Base-by-base conservation (phyloP, 2,797 vertebrate species). In the Takifugu ocellatus region DNA sequence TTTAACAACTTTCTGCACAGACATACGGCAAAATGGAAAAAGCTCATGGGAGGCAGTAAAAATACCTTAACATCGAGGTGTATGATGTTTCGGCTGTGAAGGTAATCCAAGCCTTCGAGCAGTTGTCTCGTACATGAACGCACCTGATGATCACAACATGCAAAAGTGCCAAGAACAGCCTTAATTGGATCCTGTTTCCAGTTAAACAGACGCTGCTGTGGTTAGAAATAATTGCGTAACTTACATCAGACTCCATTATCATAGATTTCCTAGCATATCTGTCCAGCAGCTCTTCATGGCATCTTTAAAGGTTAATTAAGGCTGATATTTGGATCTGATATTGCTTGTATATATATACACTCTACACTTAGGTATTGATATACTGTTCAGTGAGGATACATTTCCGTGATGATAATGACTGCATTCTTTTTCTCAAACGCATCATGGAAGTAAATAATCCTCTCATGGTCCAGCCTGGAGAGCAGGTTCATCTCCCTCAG, bases 361-460 rank as follows among this genome's bases (percentile, higher is more conserved):
- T 29, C 4, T 29, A 29, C 7, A 29, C 27, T 5, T 5, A 7
- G 27, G 7, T 14, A 12, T 39, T 39, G 36, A 10, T 33, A 33
- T 33, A 61, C 16, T 54, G 26, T 44, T 10, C 7, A 4, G 21
- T 51, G 77, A 93, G 92, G 96, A 97, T 98, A 98, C 96, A 96
- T 79, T 84, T 99, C 97, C 5, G 93, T 94, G 89, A 99, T 86
- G 53, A 99, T 90, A 75, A 98, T 89, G 61, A 97, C 87, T 0
- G 93, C 92, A 0, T 93, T 97, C 84, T 94, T 96, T 78, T 97
- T 97, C 90, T 99, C 95, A 0, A 99, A 99, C 64, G 94, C 96
- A 0, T 99, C 97, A 0, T 97, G 96, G 84, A 98, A 98, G 81
- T 93, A 96, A 63, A 97, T 84, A 0, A 99, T 79, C 52, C 91